Evolutionary conservation across 92 coral and sea anemone species (phyloP), one percentile per base, ranked within the genome.

Genomic region (Siderastrea radians): DNA sequence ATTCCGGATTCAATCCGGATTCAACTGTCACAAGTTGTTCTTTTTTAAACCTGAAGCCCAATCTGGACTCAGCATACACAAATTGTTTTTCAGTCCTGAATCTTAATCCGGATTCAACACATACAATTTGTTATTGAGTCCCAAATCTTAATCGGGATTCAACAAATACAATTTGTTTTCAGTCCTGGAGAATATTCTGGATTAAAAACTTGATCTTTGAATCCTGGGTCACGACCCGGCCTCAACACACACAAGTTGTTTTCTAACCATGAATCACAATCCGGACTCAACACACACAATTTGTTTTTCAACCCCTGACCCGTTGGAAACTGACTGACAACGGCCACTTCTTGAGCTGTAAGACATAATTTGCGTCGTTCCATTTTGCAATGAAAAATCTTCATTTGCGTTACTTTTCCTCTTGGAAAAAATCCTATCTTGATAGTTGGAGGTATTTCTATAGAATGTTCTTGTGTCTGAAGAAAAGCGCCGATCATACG

Each of bases 391-490:
- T 15, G 81, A 73, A 38, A 71, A 6, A 12, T 83, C 87, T 47
- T 72, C 79, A 13, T 60, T 59, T 45, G 57, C 58, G 62, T 49
- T 48, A 49, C 48, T 19, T 38, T 72, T 83, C 14, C 79, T 83
- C 38, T 83, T 59, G 38, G 60, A 45, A 58, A 19, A 62, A 26
- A 73, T 15, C 38, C 55, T 50, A 51, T 54, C 52, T 10, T 17
- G 47, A 7, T 64, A 50, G 53, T 48, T 55, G 9, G 86, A 12
- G 5, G 64, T 12, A 47, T 14, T 84, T 47, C 52, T 84, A 12
- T 57, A 84, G 8, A 64, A 59, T 74, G 87, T 15, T 50, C 53
- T 74, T 61, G 87, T 73, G 54, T 84, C 80, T 8, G 61, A 61
- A 1, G 64, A 73, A 51, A 74, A 73, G 14, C 52, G 80, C 52